Base-by-base conservation (phyloP, 2,888 invertebrate genomes). In the Drosophila anceps region DNA sequence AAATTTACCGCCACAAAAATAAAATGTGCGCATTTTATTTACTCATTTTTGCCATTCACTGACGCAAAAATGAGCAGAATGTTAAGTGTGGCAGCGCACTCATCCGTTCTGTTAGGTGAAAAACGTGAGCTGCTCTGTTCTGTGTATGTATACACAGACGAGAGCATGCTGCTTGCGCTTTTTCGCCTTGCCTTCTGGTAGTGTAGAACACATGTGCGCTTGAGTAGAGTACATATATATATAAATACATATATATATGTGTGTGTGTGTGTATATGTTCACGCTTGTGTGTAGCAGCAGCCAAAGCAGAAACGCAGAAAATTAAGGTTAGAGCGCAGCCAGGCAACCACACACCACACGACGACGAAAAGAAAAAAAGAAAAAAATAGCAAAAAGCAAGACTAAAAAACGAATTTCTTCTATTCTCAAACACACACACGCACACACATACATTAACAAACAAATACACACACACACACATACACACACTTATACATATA, bases 321-420 rank as follows among this genome's bases (percentile, higher is more conserved):
- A 91, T 90, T 91, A 91, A 91, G 91, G 91, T 91, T 91, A 88
- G 86, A 86, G 86, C 78, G 88, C 88, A 88, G 77, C 80, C 75
- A 82, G 74, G 74, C 81, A 71, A 80, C 79, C 78, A 75, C 71
- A 78, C 77, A 44, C 51, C 51, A 51, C 53, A 73, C 70, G 59
- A 68, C 75, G 73, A 67, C 41, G 66, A 71, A 71, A 73, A 68
- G 60, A 77, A 74, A 78, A 81, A 71, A 71, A 73, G 65, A 55
- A 77, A 74, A 78, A 81, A 73, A 76, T 76, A 76, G 73, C 62
- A 75, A 69, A 73, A 77, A 61, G 69, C 77, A 84, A 82, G 74
- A 79, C 76, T 81, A 81, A 71, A 76, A 74, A 78, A 76, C 78
- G 73, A 46, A 73, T 81, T 81, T 76, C 64, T 66, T 79, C 62